A percentile compares a stretch with the other conserved stretches of the same genome.
phyloP scores from a whole-genome alignment of 2,113 vertebrate species.

The Callipepla californica region DNA sequence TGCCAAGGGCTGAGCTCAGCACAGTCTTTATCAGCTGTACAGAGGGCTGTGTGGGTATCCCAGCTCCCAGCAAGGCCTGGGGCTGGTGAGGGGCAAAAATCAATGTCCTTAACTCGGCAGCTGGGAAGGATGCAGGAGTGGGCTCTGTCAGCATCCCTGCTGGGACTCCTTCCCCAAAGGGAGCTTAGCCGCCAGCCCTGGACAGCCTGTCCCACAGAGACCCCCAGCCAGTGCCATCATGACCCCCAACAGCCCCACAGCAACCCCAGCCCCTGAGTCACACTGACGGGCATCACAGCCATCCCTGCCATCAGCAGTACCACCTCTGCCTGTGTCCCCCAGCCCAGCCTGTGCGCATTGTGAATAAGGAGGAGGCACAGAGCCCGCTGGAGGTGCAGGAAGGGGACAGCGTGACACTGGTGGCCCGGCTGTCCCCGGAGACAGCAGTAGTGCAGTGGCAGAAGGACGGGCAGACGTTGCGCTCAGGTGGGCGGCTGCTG shows the following conservation, averaged over 20 bases:
- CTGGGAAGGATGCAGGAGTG: not conserved
- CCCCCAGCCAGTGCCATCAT: not conserved
- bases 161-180: not conserved
- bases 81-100: fast-evolving
- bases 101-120: not conserved
- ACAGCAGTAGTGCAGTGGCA: constrained; percentile 80
- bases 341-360: constrained; percentile 30
- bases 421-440: constrained; percentile 77
- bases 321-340: fast-evolving
- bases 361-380: constrained; percentile 78
- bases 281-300: fast-evolving
- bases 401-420: constrained; percentile 84
- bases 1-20: constrained; percentile 39
- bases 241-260: not conserved
- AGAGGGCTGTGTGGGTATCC: not conserved
- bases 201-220: not conserved
- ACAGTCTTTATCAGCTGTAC: not conserved
- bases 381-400: constrained; percentile 75
- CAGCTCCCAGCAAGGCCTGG: not conserved
- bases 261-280: not conserved
- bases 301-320: fast-evolving
- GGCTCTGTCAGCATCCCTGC: fast-evolving
- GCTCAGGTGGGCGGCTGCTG: constrained; percentile 78
- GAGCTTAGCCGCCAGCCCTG: not conserved
- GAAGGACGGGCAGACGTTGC: constrained; percentile 78